Percentiles rank a stretch among this genome's conserved stretches.
phyloP scores from a whole-genome alignment of 2,797 vertebrate genomes.

The Mallotus villosus region DNA sequence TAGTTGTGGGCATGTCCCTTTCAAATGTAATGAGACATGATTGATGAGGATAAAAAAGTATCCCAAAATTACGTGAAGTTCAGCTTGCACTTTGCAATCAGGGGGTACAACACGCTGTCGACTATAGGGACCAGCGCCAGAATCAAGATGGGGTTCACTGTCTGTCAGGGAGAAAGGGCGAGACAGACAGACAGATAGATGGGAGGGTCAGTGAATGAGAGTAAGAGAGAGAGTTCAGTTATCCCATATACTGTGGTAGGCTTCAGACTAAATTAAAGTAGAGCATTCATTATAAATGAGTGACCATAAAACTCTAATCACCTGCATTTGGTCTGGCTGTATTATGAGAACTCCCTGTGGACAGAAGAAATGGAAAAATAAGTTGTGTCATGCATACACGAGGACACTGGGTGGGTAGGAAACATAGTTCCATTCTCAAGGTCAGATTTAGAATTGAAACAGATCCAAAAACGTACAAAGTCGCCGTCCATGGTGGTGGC shows the following conservation, averaged over 20 bases:
- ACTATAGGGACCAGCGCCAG: constrained; percentile 85
- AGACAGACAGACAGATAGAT: neutral
- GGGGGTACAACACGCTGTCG: constrained; percentile 83
- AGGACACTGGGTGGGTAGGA: neutral
- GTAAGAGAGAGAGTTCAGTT: neutral
- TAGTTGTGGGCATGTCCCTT: no score
- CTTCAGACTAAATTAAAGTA: neutral
- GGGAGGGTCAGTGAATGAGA: neutral
- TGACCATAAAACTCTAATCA: constrained; percentile 48
- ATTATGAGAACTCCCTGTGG: constrained; percentile 79
- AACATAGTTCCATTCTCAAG: neutral
- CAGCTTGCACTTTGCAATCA: constrained; percentile 85
- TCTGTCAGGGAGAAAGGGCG: constrained; percentile 40
- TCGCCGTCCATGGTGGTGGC: constrained; percentile 88
- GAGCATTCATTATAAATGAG: neutral
- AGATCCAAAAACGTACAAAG: constrained; percentile 80
- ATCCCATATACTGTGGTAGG: neutral
- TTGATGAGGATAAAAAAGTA: neutral
- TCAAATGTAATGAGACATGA: neutral
- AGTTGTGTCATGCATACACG: no score
- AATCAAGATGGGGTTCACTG: constrained; percentile 90
- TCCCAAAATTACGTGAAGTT: constrained; percentile 85
- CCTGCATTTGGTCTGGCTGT: constrained; percentile 98
- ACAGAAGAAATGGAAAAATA: constrained; percentile 14
- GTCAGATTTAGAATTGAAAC: neutral